Evolutionary conservation across 2,797 vertebrate genomes (phyloP), one percentile per base, ranked within the genome.

Genomic region (Hybognathus amarus): DNA sequence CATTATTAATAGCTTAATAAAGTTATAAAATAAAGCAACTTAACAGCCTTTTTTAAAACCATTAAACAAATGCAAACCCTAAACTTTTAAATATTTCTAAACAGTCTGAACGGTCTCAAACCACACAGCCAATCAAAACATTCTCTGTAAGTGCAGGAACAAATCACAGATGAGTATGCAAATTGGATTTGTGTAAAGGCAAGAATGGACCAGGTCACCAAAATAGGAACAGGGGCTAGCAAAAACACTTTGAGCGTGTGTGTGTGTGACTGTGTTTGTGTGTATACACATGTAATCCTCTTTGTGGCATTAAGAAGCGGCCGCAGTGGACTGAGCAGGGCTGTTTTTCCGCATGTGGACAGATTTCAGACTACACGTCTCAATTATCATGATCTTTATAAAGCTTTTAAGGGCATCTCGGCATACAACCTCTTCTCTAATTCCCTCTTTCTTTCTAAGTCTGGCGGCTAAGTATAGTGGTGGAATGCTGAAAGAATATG

Each of bases 351-450:
- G 61, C 80, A 66, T 79, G 69, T 50, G 38, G 80, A 75, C 86
- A 79, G 86, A 85, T 87, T 85, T 85, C 83, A 85, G 80, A 69
- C 83, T 50, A 30, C 68, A 78, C 75, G 36, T 83, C 79, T 89
- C 85, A 85, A 85, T 87, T 88, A 87, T 85, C 69, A 71, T 56
- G 78, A 87, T 90, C 82, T 82, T 87, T 38, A 20, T n/a, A 54
- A 78, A 85, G 80, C 77, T 79, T 56, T 86, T 75, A 84, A 88
- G 81, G 76, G 70, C 78, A 75, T 50, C 80, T 61, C 52, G 64
- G 33, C 82, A 68, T 68, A 18, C 56, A 68, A 70, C 45, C 56
- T 80, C 77, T 67, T n/a, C 30, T 63, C 61, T 77, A 15, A n/a
- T 8, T 77, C 66, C 20, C 45, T 81, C 82, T 80, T 71, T 63